Evolutionary conservation across 1,140 invertebrate genomes (phyloP), one percentile per base, ranked within the genome.

Genomic region (Chlorops oryzae): DNA sequence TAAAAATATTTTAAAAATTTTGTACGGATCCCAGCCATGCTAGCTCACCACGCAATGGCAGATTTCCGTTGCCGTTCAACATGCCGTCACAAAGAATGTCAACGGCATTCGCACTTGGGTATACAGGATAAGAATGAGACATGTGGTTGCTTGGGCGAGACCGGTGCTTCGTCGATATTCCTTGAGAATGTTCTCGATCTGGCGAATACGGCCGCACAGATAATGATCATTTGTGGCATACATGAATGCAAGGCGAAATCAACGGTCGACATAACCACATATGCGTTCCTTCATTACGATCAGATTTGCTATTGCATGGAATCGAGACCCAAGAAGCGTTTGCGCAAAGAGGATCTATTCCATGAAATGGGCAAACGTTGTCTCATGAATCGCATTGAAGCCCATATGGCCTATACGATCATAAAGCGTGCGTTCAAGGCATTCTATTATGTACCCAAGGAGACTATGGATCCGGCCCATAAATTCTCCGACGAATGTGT

Each of bases 241-340:
- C 66, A 70, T 47, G 66, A 70, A 43, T 70, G 66, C 39, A 70
- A 70, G 40, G 66, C 66, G 21, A 70, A 65, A 22, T 63, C 62
- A 0, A 62, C 66, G 10, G 61, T 70, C 5, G 66, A 70, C 41
- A 64, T 70, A 3, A 61, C 61, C 1, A 63, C 62, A 0, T 70
- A 67, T 17, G 62, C 66, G 0, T 70, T 70, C 39, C 46, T 70
- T 47, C 66, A 70, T 21, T 70, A 70, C 40, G 66, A 70, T 47
- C 64, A 67, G 51, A 63, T 70, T 18, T 65, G 66, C 35, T 70
- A 67, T 28, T 67, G 64, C 50, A 55, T 70, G 3, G 65, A 69
- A 22, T 61, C 65, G 5, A 57, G 50, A 9, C 65, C 65, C 1
- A 70, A 67, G 52, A 70, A 70, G 18, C 54, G 66, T 1, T 18